Conservation (phyloP, 2,888 invertebrate genomes). For the Xestoiulus laeticollis region DNA sequence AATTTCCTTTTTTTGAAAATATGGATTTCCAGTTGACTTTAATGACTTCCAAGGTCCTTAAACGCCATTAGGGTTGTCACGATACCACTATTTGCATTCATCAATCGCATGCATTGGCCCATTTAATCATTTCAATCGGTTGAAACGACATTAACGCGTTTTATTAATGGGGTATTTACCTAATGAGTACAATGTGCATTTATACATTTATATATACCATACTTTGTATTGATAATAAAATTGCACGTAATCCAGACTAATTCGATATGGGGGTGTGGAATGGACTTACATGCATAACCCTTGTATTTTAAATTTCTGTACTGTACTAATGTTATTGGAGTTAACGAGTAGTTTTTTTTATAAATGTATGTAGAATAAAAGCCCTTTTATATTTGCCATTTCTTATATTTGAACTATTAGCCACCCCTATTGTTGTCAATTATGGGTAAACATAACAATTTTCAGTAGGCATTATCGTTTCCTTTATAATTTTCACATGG, state of each 20-base stretch:
- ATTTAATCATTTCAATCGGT: not conserved
- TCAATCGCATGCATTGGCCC: not conserved
- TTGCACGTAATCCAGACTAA: not conserved
- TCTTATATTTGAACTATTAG: slow-evolving; percentile 39
- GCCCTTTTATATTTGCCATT: slow-evolving; percentile 15
- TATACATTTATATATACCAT: too few relatives aligned
- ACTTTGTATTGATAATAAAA: not conserved
- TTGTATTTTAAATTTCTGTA: not conserved
- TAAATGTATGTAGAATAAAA: not conserved
- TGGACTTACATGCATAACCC: not conserved
- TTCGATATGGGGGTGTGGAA: not conserved
- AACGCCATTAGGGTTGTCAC: not conserved
- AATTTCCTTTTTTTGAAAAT: not conserved
- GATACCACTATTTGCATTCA: not conserved
- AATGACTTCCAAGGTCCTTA: not conserved
- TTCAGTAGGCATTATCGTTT: slow-evolving; percentile 13
- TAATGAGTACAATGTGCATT: not conserved
- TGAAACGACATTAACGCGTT: not conserved
- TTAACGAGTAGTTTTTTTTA: slow-evolving; percentile 18
- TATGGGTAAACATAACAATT: slow-evolving; percentile 30
- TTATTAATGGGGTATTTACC: slow-evolving; percentile 5
- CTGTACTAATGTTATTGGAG: not conserved
- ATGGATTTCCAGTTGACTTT: slow-evolving; percentile 3
- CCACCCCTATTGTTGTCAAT: not conserved
- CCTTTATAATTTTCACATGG: not conserved